Conservation (phyloP, 53 echinoderm and acorn worm genomes). For the Paelopatides confundens region DNA sequence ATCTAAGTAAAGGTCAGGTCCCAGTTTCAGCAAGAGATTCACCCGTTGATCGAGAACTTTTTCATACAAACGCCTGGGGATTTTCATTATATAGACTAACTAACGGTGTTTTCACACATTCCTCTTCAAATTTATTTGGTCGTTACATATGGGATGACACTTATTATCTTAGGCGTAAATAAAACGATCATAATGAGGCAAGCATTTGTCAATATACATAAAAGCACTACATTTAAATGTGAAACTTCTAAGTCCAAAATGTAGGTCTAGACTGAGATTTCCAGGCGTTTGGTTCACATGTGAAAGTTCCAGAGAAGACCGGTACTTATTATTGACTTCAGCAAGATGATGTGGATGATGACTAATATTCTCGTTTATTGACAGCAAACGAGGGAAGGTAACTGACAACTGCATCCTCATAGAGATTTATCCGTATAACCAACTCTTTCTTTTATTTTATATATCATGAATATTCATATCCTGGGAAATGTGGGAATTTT, state of each 20-base stretch:
- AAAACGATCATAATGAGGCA: too few species aligned
- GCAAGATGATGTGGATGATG: conserved; percentile 6
- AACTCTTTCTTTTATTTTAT: background rate
- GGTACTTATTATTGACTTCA: conserved; percentile 28
- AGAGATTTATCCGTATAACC: conserved; percentile 6
- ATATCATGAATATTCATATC: conserved; percentile 8
- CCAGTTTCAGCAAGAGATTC: conserved; percentile 38
- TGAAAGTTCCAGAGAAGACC: conserved; percentile 41
- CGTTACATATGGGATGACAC: too few species aligned
- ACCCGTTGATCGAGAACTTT: conserved; percentile 19
- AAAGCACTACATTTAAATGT: too few species aligned
- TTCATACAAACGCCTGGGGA: conserved; percentile 28
- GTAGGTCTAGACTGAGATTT: conserved; percentile 27
- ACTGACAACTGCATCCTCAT: conserved; percentile 35
- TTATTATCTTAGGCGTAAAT: too few species aligned
- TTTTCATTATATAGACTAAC: background rate
- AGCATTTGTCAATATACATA: too few species aligned
- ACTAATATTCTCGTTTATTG: conserved; percentile 29
- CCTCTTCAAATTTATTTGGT: too few species aligned
- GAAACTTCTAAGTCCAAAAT: too few species aligned
- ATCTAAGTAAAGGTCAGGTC: conserved; percentile 37
- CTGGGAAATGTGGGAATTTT: background rate
- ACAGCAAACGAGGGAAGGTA: conserved; percentile 47
- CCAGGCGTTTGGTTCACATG: conserved; percentile 38
- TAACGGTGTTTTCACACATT: too few species aligned